phyloP scores from a whole-genome alignment of 2,797 vertebrate genomes.

The Sebastes trivittatus region DNA sequence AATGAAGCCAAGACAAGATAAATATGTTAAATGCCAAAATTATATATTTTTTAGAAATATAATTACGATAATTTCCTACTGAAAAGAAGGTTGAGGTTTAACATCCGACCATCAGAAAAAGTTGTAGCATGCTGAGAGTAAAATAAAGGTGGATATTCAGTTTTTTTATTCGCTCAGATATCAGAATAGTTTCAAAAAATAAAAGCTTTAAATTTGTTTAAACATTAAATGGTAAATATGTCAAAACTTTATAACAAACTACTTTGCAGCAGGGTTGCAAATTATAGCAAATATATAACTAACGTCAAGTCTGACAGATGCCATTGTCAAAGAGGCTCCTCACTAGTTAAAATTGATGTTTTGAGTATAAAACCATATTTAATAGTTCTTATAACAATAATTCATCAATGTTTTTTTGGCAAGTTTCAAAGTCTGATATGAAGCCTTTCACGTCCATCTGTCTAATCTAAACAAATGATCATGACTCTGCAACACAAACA shows the following conservation, averaged over 20 bases:
- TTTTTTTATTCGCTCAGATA: neutral
- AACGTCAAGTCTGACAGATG: neutral
- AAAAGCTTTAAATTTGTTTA: neutral
- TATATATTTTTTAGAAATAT: neutral
- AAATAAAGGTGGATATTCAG: neutral
- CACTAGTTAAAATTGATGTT: neutral
- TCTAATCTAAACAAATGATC: conserved; percentile 41
- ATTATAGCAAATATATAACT: neutral
- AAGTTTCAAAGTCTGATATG: neutral
- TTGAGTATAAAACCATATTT: neutral
- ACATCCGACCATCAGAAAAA: neutral
- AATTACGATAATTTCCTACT: neutral
- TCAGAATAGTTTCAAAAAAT: neutral
- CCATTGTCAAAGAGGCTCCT: neutral
- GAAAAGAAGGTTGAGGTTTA: neutral
- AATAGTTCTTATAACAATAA: neutral
- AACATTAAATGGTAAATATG: neutral
- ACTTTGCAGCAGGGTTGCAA: neutral
- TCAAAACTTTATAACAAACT: neutral
- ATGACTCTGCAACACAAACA: neutral
- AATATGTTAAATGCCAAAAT: neutral
- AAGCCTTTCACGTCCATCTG: neutral
- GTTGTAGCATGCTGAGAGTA: neutral
- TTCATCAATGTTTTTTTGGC: neutral
- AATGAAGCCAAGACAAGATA: neutral